These are phyloP conservation scores for honey bee (Apis mellifera) DNA, from an alignment of 1,140 invertebrate genomes.

Conservation along the genomic window DNA sequence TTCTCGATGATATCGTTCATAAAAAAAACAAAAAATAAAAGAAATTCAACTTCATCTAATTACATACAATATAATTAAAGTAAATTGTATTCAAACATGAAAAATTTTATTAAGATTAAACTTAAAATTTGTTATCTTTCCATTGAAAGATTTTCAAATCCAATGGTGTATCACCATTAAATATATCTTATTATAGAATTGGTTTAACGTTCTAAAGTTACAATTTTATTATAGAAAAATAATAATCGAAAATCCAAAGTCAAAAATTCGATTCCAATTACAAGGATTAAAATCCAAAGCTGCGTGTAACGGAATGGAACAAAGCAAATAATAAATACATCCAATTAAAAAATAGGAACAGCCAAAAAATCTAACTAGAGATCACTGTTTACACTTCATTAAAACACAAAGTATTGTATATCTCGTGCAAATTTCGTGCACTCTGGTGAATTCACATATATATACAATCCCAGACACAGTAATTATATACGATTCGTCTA, in stretches of 20 bases:
- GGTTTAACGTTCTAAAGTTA: no score
- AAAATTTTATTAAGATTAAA: no score
- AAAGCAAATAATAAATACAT: not conserved
- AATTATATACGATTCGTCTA: conserved; percentile 27
- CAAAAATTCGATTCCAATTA: no score
- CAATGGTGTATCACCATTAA: no score
- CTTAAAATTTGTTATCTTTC: no score
- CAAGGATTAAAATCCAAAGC: not conserved
- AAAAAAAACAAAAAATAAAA: not conserved
- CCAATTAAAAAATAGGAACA: conserved; percentile 4
- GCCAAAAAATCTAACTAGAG: conserved; percentile 22
- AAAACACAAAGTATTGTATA: conserved; percentile 28
- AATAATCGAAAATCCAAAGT: no score
- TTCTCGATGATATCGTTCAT: no score
- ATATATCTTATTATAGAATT: no score
- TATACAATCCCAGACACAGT: conserved; percentile 33
- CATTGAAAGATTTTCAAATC: no score
- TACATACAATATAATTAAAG: not conserved
- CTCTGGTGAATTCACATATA: conserved; percentile 41
- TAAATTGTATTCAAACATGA: not conserved
- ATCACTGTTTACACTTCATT: conserved; percentile 54
- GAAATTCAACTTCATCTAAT: not conserved
- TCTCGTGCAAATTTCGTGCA: conserved; percentile 4
- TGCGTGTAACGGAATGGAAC: not conserved
- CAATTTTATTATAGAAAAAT: no score